phyloP scores from a whole-genome alignment of 2,797 vertebrate genomes.

The Miichthys miiuy region DNA sequence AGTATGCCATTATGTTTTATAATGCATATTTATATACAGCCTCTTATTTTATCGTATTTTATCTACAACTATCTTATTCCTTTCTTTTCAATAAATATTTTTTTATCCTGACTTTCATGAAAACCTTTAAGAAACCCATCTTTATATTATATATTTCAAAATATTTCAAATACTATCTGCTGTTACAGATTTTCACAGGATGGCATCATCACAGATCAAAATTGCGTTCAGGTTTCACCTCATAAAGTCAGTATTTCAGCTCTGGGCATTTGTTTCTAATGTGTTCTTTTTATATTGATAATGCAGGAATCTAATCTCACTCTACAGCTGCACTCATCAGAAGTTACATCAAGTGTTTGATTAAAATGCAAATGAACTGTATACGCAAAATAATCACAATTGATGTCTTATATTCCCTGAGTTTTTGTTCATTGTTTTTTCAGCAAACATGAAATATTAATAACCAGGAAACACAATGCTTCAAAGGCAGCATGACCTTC shows the following conservation, averaged over 20 bases:
- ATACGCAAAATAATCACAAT: background rate
- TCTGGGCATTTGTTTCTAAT: background rate
- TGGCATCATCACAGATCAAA: background rate
- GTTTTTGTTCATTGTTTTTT: background rate
- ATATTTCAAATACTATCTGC: background rate
- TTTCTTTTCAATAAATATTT: background rate
- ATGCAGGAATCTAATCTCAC: background rate
- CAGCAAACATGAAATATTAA: background rate
- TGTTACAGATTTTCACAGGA: background rate
- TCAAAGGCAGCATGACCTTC: background rate
- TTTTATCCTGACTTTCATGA: background rate
- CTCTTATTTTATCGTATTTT: background rate
- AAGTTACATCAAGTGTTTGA: background rate
- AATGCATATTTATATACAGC: background rate
- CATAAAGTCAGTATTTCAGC: background rate
- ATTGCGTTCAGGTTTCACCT: slow-evolving; percentile 7
- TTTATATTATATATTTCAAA: too few species aligned
- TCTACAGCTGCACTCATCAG: background rate
- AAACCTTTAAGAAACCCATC: background rate
- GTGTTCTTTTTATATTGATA: background rate
- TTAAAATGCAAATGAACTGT: slow-evolving; percentile 11
- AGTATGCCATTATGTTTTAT: background rate
- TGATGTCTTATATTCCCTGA: background rate
- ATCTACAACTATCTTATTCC: background rate
- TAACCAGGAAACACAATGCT: background rate